phyloP scores from a whole-genome alignment of 2,113 vertebrate species.

The Amblyopsis rosae region DNA sequence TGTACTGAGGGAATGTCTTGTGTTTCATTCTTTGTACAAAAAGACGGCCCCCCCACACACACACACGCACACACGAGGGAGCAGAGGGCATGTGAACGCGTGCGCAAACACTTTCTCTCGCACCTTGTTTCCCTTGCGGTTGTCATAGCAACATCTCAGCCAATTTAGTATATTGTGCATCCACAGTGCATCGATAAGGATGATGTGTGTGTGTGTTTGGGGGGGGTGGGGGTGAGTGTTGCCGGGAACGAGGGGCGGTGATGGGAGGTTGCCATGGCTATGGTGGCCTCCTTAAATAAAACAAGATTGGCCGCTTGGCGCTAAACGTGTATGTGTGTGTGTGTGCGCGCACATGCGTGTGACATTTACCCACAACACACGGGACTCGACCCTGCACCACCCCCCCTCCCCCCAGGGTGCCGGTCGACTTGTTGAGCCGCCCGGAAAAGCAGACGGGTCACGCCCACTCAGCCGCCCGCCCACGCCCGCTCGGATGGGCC shows the following conservation, averaged over 20 bases:
- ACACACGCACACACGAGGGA: no score
- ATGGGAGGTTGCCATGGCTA: slow-evolving; percentile 62
- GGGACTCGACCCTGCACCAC: no score
- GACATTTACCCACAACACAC: slow-evolving; percentile 43
- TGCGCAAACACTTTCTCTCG: slow-evolving; percentile 29
- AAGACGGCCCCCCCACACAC: no score
- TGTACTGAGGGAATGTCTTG: no score
- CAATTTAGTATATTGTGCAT: slow-evolving; percentile 60
- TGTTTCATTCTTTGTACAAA: no score
- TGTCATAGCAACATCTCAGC: slow-evolving; percentile 70
- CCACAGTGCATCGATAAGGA: no score
- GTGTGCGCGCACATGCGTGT: slow-evolving; percentile 27
- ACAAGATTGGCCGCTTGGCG: not conserved
- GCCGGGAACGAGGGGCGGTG: not conserved
- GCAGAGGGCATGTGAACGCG: not conserved
- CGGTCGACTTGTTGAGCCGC: not conserved
- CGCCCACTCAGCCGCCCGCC: no score
- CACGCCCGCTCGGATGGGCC: no score
- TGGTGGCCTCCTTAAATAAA: slow-evolving; percentile 47
- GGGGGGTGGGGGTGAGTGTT: slow-evolving; percentile 23
- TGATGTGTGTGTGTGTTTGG: no score
- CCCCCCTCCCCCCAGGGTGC: no score
- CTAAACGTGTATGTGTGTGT: no score
- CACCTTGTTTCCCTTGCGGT: slow-evolving; percentile 51
- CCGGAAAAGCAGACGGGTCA: not conserved